Conservation (phyloP, 2,113 vertebrate species). For the Plestiodon gilberti region DNA sequence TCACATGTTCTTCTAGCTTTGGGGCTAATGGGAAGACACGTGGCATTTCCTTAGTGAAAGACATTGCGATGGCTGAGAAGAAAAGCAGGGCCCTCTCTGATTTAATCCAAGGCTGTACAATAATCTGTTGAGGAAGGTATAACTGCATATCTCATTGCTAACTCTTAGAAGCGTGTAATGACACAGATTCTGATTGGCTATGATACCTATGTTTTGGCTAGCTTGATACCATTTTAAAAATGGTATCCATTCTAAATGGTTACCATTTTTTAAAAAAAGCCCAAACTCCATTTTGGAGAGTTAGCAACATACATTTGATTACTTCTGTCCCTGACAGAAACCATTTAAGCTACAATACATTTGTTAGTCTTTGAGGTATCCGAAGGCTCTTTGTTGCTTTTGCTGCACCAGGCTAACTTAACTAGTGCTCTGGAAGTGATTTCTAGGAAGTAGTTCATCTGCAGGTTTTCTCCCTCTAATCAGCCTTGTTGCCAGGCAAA, state of each 20-base stretch:
- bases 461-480: not conserved
- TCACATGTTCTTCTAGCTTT: not conserved
- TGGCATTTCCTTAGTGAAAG: not conserved
- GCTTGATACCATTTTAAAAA: not conserved
- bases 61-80: not conserved
- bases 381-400: no score
- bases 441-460: not conserved
- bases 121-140: not conserved
- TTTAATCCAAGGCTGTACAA: not conserved
- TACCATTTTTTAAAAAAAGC: not conserved
- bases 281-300: not conserved
- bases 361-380: no score
- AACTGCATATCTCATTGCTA: not conserved
- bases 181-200: not conserved
- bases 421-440: not conserved
- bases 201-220: not conserved
- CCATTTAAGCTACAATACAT: no score
- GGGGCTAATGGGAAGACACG: not conserved
- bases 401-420: no score
- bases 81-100: not conserved
- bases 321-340: not conserved
- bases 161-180: not conserved
- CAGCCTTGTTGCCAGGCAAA: not conserved
- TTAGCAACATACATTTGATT: not conserved
- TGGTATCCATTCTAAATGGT: no score